Conservation (phyloP, 2,888 invertebrate species). For the Macrophya alboannulata region DNA sequence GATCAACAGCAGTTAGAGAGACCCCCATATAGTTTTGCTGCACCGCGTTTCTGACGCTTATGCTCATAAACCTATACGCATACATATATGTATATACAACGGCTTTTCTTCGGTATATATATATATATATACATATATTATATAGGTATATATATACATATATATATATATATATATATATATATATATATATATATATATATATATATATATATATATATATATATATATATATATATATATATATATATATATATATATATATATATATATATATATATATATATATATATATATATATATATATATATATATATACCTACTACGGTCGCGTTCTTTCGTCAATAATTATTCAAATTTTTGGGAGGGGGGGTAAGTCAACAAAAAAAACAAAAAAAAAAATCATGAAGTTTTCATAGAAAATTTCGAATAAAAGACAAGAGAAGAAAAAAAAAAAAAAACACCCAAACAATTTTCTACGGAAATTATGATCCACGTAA, state of each 20-base stretch:
- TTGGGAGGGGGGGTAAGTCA: neutral
- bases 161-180: constrained; percentile 52
- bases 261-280: constrained; percentile 56
- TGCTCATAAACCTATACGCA: constrained; percentile 55
- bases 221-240: constrained; percentile 52
- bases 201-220: constrained; percentile 61
- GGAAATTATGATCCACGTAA: neutral
- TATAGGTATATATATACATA: constrained; percentile 47
- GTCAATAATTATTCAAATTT: neutral
- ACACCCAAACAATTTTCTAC: no score
- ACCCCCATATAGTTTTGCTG: constrained; percentile 41
- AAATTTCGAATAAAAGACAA: no score
- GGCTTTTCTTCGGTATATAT: neutral
- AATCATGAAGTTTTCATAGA: no score
- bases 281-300: constrained; percentile 55
- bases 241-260: constrained; percentile 58
- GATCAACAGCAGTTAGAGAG: constrained; percentile 19
- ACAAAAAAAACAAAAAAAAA: neutral
- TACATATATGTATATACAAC: constrained; percentile 58
- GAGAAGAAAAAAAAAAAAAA: neutral
- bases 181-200: neutral
- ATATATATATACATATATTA: constrained; percentile 52
- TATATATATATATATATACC: constrained; percentile 51
- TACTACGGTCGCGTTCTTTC: neutral
- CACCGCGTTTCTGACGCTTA: constrained; percentile 47